Evolutionary conservation across 2,113 vertebrate species (phyloP), one percentile per base, ranked within the genome.

Genomic region (Notarius quadriscutis): DNA sequence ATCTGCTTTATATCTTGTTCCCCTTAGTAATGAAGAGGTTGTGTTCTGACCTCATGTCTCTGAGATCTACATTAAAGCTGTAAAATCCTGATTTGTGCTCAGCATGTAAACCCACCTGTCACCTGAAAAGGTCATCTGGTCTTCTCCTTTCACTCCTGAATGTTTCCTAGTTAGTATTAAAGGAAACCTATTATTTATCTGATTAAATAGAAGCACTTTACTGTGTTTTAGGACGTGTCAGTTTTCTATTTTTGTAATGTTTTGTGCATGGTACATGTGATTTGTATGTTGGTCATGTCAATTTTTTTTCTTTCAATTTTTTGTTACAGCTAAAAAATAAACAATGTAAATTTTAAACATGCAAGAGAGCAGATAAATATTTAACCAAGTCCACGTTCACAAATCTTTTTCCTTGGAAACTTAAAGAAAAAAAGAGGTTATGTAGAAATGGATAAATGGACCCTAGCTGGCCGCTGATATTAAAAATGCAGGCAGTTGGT

Each of bases 141-240:
- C 10, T 53, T 15, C 18, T 83, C 9, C 58, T 55, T 57, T 63
- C 48, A 41, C 53, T 50, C 20, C 50, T 80, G 14, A 81, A 17
- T 81, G 51, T 62, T 62, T 86, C 85, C 89, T 92, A 93, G 20
- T 80, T 86, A 22, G 50, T 18, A n/a, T 34, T 17, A 34, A 79
- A 18, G 10, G 15, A 57, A 51, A 67, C 5, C 5, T 65, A 5
- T 86, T 25, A 51, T 86, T 51, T 86, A 71, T 57, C 53, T 86
- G 27, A 55, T 51, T 77, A 51, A 51, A 85, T 34, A 34, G n/a
- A 53, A 84, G 12, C 57, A 18, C 22, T 25, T 48, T 25, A 77
- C 60, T 79, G n/a, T 65, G 4, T 55, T 63, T 41, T 22, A 25
- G 63, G 69, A 30, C 69, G 57, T 83, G 81, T 65, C 7, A 0